A percentile compares a stretch with the other conserved stretches of the same genome.
These are phyloP conservation scores for Brachyalestes nurse DNA, from an alignment of 2,797 vertebrate species.

Conservation along the genomic window DNA sequence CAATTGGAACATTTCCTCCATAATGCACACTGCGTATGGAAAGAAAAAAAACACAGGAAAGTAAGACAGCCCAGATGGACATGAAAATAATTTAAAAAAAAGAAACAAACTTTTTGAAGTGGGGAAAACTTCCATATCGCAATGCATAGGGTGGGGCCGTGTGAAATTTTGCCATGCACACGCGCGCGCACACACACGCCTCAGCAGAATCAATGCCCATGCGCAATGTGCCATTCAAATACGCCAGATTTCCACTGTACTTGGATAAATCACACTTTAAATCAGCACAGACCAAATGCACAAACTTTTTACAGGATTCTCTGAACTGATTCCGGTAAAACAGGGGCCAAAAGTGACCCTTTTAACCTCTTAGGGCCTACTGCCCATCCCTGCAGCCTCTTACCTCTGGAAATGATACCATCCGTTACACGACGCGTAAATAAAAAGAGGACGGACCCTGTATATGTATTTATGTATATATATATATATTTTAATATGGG, in stretches of 20 bases:
- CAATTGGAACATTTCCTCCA: conserved; percentile 35
- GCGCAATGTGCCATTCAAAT: background rate
- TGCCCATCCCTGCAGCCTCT: conserved; percentile 2
- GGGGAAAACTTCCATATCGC: conserved; percentile 71
- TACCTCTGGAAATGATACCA: background rate
- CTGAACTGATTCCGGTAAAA: background rate
- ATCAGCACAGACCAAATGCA: background rate
- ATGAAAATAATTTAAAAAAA: too few species aligned
- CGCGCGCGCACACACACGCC: background rate
- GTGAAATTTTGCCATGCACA: conserved; percentile 70
- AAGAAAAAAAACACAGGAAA: conserved; percentile 64
- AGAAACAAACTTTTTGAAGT: conserved; percentile 46
- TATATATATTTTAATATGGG: too few species aligned
- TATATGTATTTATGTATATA: too few species aligned
- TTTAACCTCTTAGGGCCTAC: background rate
- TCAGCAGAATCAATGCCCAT: conserved; percentile 33
- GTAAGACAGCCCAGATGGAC: conserved; percentile 59
- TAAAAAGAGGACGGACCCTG: too few species aligned
- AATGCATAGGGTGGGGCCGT: conserved; percentile 83
- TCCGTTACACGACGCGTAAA: too few species aligned
- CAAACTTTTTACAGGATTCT: background rate
- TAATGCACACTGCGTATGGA: conserved; percentile 27
- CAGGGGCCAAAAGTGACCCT: background rate
- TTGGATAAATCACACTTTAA: background rate
- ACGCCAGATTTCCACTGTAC: background rate